These are phyloP conservation scores for Gracilinanus agilis DNA, from an alignment of 2,113 vertebrate species.

Conservation along the genomic window DNA sequence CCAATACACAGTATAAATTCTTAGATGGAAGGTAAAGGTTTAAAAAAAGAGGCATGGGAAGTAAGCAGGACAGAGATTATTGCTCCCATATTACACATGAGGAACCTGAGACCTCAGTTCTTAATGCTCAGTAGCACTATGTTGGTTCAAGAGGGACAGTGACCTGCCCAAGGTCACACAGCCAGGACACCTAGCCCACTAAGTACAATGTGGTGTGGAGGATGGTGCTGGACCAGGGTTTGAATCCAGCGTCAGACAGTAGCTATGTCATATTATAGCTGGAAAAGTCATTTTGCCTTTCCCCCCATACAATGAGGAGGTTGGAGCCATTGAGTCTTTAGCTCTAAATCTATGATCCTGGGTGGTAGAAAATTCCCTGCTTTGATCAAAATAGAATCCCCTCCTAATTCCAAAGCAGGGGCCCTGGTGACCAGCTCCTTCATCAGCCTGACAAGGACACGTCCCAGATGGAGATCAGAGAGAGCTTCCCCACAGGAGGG, in stretches of 20 bases:
- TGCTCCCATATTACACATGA: background rate
- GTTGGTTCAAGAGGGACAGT: background rate
- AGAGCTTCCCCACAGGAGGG: background rate
- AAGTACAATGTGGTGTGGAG: background rate
- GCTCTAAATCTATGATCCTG: background rate
- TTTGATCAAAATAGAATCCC: background rate
- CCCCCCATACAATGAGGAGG: background rate
- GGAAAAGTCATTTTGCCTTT: background rate
- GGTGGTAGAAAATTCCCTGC: background rate
- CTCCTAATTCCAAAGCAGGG: background rate
- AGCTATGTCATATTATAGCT: background rate
- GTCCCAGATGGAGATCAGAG: background rate
- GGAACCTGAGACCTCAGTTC: background rate
- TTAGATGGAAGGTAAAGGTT: too few species aligned
- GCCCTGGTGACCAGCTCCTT: background rate
- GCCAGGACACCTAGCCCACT: background rate
- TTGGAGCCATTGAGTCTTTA: background rate
- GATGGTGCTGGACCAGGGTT: background rate
- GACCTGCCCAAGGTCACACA: background rate
- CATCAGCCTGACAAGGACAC: background rate
- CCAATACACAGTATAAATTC: too few species aligned
- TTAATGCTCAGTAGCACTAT: background rate
- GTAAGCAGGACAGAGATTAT: background rate
- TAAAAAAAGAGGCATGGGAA: background rate
- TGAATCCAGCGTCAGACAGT: background rate